A percentile compares a stretch with the other conserved stretches of the same genome.
These are phyloP conservation scores for Liposcelis brunnea DNA, from an alignment of 2,888 invertebrate genomes.

Conservation along the genomic window DNA sequence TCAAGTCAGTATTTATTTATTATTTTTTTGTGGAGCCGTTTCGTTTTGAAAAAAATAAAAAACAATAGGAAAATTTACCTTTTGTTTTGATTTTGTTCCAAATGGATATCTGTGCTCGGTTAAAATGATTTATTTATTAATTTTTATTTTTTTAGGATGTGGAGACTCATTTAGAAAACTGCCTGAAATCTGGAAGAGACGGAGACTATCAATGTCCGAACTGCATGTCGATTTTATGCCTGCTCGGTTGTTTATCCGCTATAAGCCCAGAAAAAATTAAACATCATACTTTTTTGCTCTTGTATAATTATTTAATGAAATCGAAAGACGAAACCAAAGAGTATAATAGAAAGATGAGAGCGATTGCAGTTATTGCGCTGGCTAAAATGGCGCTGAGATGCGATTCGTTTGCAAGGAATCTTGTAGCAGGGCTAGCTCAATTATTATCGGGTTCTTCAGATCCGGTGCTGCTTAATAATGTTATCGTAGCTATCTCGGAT, in stretches of 20 bases:
- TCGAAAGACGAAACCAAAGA: too few species aligned
- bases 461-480: not conserved
- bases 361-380: not conserved
- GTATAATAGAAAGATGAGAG: not conserved
- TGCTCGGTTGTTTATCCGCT: not conserved
- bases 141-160: not conserved
- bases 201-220: not conserved
- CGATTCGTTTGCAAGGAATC: slow-evolving; percentile 1
- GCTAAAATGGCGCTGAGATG: not conserved
- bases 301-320: slow-evolving; percentile 1
- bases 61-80: too few species aligned
- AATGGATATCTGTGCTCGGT: too few species aligned
- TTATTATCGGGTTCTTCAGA: not conserved
- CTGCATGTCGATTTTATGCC: not conserved
- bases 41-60: too few species aligned
- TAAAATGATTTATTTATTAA: too few species aligned
- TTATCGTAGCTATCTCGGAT: slow-evolving; percentile 4
- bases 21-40: too few species aligned
- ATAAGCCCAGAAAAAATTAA: slow-evolving; percentile 1
- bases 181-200: not conserved
- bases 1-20: not conserved
- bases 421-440: not conserved
- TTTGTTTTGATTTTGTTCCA: too few species aligned
- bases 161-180: slow-evolving; percentile 1
- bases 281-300: not conserved